Evolutionary conservation across 1,140 invertebrate species (phyloP).

Genomic region (Sitodiplosis mosellana): DNA sequence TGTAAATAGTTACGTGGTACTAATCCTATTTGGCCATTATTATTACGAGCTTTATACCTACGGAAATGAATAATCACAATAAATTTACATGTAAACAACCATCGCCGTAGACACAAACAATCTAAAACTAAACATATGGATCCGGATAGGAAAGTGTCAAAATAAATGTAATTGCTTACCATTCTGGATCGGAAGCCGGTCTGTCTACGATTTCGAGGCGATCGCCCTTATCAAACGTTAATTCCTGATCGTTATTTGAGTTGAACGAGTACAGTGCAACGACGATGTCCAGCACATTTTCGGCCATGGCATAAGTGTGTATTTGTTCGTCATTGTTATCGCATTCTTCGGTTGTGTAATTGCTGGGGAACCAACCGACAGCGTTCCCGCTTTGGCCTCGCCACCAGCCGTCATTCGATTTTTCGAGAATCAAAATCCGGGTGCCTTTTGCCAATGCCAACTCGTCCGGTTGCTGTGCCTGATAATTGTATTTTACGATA

Average conservation of each 20-base stretch:
- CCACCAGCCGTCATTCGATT: slow-evolving; percentile 99
- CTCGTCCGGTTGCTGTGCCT: slow-evolving; percentile 93
- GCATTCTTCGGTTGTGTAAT: slow-evolving; percentile 89
- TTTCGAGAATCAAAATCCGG: slow-evolving; percentile 87
- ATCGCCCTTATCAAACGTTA: slow-evolving; percentile 93
- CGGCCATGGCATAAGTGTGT: slow-evolving; percentile 81
- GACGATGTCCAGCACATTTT: slow-evolving; percentile 87
- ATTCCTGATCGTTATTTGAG: slow-evolving; percentile 89
- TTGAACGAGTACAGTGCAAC: slow-evolving; percentile 85
- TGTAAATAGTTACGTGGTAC: slow-evolving; percentile 95
- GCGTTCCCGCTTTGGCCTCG: slow-evolving; percentile 70
- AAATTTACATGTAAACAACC: too few relatives aligned
- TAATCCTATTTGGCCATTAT: slow-evolving; percentile 74
- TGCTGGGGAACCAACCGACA: slow-evolving; percentile 92
- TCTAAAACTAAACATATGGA: too few relatives aligned
- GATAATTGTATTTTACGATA: slow-evolving; percentile 94
- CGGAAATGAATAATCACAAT: slow-evolving; percentile 27
- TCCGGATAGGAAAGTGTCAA: too few relatives aligned
- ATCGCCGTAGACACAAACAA: too few relatives aligned
- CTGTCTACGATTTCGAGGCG: slow-evolving; percentile 86
- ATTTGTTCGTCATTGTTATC: slow-evolving; percentile 59
- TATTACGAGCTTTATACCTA: slow-evolving; percentile 76
- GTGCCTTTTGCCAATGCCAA: slow-evolving; percentile 81
- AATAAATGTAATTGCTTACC: slow-evolving; percentile 28
- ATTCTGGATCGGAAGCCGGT: slow-evolving; percentile 92